phyloP scores from a whole-genome alignment of 2,888 invertebrate genomes.

The Seladonia tumulorum region DNA sequence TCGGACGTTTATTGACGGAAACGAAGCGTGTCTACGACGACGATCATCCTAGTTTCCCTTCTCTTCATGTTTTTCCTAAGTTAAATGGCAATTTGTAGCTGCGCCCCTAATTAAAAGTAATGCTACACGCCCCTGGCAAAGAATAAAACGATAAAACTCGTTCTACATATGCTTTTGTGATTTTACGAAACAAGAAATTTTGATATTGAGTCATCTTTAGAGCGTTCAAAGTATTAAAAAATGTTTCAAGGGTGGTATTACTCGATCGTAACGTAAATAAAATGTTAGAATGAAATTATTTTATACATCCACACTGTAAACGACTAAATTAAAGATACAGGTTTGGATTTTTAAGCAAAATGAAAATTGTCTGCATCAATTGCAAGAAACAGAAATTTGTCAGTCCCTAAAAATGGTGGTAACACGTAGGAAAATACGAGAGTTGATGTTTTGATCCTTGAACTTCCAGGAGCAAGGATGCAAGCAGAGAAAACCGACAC shows the following conservation, averaged over 20 bases:
- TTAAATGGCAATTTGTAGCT: not conserved
- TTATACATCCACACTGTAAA: too few relatives aligned
- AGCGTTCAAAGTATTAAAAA: too few relatives aligned
- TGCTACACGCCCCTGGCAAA: not conserved
- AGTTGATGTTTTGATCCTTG: not conserved
- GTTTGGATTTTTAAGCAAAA: too few relatives aligned
- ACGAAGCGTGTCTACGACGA: not conserved
- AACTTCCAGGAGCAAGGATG: constrained; percentile 52
- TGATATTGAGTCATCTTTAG: too few relatives aligned
- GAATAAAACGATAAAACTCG: not conserved
- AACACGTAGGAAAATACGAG: not conserved
- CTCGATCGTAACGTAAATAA: not conserved
- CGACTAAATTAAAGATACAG: too few relatives aligned
- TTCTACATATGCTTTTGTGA: too few relatives aligned
- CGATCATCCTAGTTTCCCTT: not conserved
- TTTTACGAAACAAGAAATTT: too few relatives aligned
- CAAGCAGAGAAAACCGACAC: constrained; percentile 69
- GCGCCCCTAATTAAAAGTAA: not conserved
- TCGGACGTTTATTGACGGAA: constrained; percentile 1
- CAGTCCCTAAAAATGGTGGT: too few relatives aligned
- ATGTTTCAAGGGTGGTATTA: not conserved
- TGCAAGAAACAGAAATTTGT: too few relatives aligned
- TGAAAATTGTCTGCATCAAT: too few relatives aligned
- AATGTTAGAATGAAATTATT: too few relatives aligned
- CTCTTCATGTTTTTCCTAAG: not conserved